These are phyloP conservation scores for Macrotis lagotis DNA, from an alignment of 2,113 vertebrate species.

Conservation along the genomic window DNA sequence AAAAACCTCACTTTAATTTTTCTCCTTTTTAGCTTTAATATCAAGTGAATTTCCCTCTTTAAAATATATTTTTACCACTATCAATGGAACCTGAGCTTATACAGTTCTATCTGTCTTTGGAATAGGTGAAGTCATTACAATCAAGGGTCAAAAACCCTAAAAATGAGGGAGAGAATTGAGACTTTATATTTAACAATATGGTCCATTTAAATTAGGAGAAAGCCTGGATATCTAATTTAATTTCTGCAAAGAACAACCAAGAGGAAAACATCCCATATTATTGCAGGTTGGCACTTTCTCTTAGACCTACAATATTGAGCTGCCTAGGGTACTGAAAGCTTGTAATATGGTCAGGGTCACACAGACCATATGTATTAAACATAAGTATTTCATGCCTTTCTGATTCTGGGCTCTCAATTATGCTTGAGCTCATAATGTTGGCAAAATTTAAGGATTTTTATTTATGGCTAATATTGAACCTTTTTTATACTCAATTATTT, in stretches of 20 bases:
- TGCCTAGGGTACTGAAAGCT: neutral
- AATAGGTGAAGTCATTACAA: neutral
- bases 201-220: neutral
- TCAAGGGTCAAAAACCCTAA: neutral
- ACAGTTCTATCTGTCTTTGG: neutral
- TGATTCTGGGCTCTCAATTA: neutral
- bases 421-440: neutral
- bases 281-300: neutral
- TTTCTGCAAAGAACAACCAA: neutral
- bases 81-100: neutral
- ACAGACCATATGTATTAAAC: neutral
- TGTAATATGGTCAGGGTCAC: neutral
- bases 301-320: neutral
- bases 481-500: neutral
- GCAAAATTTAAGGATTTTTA: neutral
- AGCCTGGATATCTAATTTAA: neutral
- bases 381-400: neutral
- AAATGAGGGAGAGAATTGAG: neutral
- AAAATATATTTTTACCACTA: conserved; percentile 7
- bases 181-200: neutral
- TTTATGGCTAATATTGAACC: neutral
- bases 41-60: conserved; percentile 6
- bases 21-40: conserved; percentile 23
- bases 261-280: neutral
- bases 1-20: conserved; percentile 3